phyloP scores from a whole-genome alignment of 2,888 invertebrate genomes.

The Elaeidobius kamerunicus region DNA sequence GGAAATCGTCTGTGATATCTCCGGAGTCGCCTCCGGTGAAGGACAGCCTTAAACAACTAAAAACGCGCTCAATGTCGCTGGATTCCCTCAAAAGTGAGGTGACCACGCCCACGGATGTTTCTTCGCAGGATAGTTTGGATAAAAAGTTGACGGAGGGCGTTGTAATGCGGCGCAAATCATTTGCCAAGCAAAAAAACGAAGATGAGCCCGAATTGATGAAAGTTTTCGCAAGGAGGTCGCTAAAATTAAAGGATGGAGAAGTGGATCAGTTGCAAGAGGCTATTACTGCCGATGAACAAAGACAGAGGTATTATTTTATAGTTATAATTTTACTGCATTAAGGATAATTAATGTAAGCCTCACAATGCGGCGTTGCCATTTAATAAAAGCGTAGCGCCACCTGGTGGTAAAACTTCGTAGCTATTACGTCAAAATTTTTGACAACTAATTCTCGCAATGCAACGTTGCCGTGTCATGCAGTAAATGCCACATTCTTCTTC shows the following conservation, averaged over 20 bases:
- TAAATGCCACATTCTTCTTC: too few relatives aligned
- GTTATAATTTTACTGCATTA: constrained; percentile 62
- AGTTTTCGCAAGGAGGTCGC: constrained; percentile 76
- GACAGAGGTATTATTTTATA: constrained; percentile 52
- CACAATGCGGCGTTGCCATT: too few relatives aligned
- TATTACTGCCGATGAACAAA: constrained; percentile 48
- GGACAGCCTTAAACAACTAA: constrained; percentile 46
- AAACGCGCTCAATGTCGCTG: constrained; percentile 55
- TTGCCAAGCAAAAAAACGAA: constrained; percentile 56
- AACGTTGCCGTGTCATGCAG: too few relatives aligned
- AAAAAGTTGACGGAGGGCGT: constrained; percentile 46
- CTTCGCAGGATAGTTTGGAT: constrained; percentile 42
- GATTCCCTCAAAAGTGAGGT: constrained; percentile 47
- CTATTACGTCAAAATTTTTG: too few relatives aligned
- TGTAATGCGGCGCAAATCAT: constrained; percentile 57
- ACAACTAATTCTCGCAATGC: too few relatives aligned
- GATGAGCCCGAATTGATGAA: constrained; percentile 78
- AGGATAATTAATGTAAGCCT: constrained; percentile 44
- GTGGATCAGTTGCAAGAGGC: constrained; percentile 58
- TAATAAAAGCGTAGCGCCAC: too few relatives aligned
- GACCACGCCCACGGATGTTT: constrained; percentile 36
- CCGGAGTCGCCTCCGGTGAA: constrained; percentile 38
- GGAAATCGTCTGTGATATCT: constrained; percentile 40
- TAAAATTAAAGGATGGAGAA: constrained; percentile 74
- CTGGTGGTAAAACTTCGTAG: too few relatives aligned